Conservation (phyloP, 2,888 invertebrate species). For the Hyalella azteca region DNA sequence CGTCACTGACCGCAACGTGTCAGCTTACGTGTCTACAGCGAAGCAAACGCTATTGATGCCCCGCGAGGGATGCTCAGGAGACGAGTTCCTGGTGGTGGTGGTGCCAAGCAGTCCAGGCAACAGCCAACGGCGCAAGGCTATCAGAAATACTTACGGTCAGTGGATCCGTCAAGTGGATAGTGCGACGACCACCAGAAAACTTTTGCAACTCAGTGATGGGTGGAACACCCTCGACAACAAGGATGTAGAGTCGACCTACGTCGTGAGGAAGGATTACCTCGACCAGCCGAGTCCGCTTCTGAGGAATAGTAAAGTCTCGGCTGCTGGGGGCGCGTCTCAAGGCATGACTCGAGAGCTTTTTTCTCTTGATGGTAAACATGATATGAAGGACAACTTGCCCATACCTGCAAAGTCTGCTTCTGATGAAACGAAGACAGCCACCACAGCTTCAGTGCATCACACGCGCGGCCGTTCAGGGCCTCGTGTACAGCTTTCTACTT, state of each 20-base stretch:
- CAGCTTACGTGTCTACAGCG: conserved; percentile 11
- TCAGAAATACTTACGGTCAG: conserved; percentile 14
- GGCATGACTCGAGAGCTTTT: no score
- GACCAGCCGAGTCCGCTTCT: neutral
- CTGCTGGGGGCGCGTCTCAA: no score
- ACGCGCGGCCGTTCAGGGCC: neutral
- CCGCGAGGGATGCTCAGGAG: neutral
- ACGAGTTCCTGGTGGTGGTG: conserved; percentile 30
- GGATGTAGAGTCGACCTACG: neutral
- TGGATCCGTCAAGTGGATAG: neutral
- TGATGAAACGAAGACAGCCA: neutral
- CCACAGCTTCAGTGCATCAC: neutral
- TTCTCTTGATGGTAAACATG: no score
- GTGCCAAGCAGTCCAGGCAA: conserved; percentile 37
- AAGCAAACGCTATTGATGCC: conserved; percentile 16
- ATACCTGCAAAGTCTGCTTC: no score
- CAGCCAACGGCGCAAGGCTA: neutral
- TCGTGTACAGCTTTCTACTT: neutral
- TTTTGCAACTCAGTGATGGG: neutral
- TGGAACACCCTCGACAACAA: neutral
- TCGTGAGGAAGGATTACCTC: neutral
- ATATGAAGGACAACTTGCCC: no score
- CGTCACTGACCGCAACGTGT: conserved; percentile 9
- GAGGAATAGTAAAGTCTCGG: no score
- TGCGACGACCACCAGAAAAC: neutral